Evolutionary conservation across 2,797 vertebrate genomes (phyloP).

Genomic region (Epinephelus awoara): DNA sequence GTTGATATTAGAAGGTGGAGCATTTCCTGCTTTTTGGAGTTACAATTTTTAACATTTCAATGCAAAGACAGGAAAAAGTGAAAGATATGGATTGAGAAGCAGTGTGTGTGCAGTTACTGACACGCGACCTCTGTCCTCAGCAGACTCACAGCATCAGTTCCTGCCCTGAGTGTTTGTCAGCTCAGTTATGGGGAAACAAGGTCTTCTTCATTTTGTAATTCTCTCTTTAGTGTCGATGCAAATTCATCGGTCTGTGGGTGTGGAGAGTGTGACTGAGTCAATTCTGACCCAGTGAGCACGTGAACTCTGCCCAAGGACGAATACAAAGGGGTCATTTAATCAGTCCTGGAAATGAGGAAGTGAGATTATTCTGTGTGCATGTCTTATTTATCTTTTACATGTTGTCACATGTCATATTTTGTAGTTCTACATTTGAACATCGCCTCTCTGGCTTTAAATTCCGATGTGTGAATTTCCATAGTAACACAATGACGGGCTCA

Average conservation of each 20-base stretch:
- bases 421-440: slow-evolving; percentile 19
- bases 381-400: not conserved
- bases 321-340: slow-evolving; percentile 54
- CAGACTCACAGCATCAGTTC: not conserved
- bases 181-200: not conserved
- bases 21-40: not conserved
- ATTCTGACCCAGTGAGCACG: slow-evolving; percentile 13
- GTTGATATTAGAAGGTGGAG: not conserved
- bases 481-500: not conserved
- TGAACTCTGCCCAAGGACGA: slow-evolving; percentile 47
- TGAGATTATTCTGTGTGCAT: slow-evolving; percentile 37
- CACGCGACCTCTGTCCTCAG: not conserved
- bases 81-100: not conserved
- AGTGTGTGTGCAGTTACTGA: not conserved
- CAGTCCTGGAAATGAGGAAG: slow-evolving; percentile 56
- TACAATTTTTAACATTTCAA: not conserved
- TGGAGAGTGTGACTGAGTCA: not conserved
- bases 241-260: not conserved
- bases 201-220: not conserved
- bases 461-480: not conserved
- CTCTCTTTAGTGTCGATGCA: not conserved
- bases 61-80: not conserved
- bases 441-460: slow-evolving; percentile 2
- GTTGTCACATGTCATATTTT: not conserved
- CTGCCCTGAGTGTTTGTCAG: not conserved